Percentiles rank a stretch among this genome's conserved stretches.
Conservation (phyloP, 2,113 vertebrate species). For the Sisor rabdophorus region DNA sequence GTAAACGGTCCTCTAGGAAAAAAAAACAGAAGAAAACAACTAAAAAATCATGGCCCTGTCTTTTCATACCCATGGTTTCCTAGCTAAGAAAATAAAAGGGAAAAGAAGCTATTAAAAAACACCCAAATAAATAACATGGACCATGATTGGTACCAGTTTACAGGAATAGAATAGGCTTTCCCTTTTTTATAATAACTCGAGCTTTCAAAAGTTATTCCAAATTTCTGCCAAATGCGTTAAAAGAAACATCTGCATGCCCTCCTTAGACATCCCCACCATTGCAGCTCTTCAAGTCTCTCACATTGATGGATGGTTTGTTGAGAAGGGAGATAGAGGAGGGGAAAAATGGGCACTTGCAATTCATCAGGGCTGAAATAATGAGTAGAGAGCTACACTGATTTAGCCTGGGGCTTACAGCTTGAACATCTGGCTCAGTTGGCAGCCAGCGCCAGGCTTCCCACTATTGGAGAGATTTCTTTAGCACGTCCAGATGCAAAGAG, state of each 20-base stretch:
- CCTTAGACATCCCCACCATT: constrained; percentile 36
- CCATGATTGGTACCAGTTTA: constrained; percentile 1
- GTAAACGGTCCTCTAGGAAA: constrained; percentile 39
- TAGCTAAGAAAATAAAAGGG: constrained; percentile 3
- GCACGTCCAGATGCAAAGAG: constrained; percentile 98
- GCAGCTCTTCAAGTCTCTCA: constrained; percentile 32
- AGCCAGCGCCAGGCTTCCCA: constrained; percentile 84
- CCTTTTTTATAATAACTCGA: neutral
- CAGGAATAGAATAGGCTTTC: constrained; percentile 4
- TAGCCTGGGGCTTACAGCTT: constrained; percentile 95
- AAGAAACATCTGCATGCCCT: constrained; percentile 51
- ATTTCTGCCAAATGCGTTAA: constrained; percentile 43
- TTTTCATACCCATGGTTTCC: constrained; percentile 9
- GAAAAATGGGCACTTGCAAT: constrained; percentile 64
- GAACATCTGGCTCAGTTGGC: constrained; percentile 99
- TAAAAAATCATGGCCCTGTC: constrained; percentile 19
- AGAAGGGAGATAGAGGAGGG: constrained; percentile 34
- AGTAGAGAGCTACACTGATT: constrained; percentile 91
- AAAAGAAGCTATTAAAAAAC: too few relatives aligned
- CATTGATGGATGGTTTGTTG: constrained; percentile 53
- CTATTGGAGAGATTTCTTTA: constrained; percentile 93
- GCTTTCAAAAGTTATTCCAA: constrained; percentile 23
- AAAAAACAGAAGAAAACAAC: constrained; percentile 26
- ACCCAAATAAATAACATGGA: neutral
- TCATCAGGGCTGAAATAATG: constrained; percentile 93